Conservation (phyloP, 2,797 vertebrate genomes). For the Ctenosaura bakeri region DNA sequence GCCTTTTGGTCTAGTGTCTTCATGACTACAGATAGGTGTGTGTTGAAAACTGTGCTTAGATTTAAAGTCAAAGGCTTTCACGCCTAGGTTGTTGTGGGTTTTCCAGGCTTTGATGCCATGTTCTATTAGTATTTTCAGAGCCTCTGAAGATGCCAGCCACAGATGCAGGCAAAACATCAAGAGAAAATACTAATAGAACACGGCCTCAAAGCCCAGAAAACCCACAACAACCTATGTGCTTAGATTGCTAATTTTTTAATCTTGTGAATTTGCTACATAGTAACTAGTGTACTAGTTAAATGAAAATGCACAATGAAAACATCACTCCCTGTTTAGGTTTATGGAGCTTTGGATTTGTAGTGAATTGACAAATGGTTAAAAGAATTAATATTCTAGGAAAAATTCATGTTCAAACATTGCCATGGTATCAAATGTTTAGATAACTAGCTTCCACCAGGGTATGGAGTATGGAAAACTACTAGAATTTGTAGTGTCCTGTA, state of each 20-base stretch:
- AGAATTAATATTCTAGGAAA: background rate
- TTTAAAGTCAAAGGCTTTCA: no score
- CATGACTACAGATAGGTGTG: background rate
- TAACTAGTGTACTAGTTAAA: background rate
- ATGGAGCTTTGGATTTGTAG: background rate
- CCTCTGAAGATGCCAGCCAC: no score
- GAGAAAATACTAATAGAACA: no score
- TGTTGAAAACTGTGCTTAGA: conserved; percentile 42
- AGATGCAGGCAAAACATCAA: no score
- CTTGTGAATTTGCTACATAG: conserved; percentile 14
- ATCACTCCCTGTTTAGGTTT: background rate
- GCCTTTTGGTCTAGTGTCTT: background rate
- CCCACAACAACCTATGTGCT: no score
- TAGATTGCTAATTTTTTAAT: conserved; percentile 21
- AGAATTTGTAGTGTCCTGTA: background rate
- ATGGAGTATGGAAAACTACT: background rate
- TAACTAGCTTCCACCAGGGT: background rate
- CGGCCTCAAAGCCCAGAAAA: no score
- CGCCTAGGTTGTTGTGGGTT: no score
- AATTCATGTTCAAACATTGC: background rate
- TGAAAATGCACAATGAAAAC: background rate
- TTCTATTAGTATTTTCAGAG: no score
- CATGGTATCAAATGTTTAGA: background rate
- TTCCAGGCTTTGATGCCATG: no score
- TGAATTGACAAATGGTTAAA: background rate